These are phyloP conservation scores for Terrapene triunguis DNA, from an alignment of 2,113 vertebrate species.

Conservation along the genomic window DNA sequence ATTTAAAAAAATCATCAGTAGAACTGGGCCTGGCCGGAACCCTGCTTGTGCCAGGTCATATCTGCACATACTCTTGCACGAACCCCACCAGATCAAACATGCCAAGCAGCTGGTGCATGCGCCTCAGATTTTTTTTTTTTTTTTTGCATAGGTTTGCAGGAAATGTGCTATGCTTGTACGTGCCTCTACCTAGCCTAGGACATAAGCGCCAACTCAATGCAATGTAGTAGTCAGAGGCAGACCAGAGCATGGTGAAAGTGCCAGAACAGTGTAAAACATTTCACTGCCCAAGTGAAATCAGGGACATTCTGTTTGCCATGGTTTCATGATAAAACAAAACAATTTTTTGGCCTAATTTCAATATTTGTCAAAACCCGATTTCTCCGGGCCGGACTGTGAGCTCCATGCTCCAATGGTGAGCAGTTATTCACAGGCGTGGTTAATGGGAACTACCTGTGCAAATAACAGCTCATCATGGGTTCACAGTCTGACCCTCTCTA, in stretches of 20 bases:
- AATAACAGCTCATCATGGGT: no score
- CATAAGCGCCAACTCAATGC: background rate
- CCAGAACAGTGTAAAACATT: background rate
- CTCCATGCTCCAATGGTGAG: no score
- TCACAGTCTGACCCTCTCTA: no score
- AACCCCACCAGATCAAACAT: background rate
- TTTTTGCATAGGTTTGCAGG: background rate
- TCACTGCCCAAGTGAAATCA: background rate
- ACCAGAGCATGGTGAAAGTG: background rate
- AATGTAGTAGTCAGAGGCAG: background rate
- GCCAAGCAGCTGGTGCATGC: background rate
- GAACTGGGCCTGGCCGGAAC: background rate
- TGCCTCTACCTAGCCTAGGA: background rate
- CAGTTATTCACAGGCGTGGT: no score
- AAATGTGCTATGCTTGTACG: background rate
- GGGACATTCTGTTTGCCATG: background rate
- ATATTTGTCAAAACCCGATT: accelerated
- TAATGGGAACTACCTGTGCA: no score
- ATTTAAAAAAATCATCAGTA: background rate
- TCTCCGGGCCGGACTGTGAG: no score
- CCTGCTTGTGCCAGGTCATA: background rate
- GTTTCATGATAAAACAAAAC: background rate
- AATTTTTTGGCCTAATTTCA: background rate
- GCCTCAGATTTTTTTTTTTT: background rate
- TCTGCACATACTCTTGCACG: background rate